These are phyloP conservation scores for Erpornis zantholeuca DNA, from an alignment of 2,113 vertebrate species.

Conservation along the genomic window DNA sequence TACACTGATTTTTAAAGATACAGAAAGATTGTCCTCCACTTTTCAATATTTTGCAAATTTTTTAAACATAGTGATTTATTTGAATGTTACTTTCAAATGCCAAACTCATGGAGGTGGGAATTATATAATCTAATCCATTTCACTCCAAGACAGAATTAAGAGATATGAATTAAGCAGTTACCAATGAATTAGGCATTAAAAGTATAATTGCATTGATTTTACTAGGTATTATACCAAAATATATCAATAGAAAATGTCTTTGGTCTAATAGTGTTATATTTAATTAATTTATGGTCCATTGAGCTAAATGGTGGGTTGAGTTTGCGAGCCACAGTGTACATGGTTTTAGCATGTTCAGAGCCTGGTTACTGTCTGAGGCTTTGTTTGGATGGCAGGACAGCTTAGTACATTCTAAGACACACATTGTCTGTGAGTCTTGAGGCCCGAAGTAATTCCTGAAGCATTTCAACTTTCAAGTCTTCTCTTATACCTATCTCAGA, in stretches of 20 bases:
- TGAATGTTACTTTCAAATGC: not conserved
- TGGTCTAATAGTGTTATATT: not conserved
- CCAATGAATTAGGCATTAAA: not conserved
- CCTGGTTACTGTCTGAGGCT: not conserved
- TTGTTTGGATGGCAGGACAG: not conserved
- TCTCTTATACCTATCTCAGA: not conserved
- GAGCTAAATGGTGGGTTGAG: not conserved
- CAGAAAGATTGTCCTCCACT: not conserved
- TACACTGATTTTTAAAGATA: not conserved
- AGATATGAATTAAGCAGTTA: not conserved
- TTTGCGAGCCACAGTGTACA: not conserved
- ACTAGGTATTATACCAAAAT: not conserved
- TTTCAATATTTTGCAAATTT: not conserved
- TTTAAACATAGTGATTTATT: not conserved
- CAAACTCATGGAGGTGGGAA: not conserved
- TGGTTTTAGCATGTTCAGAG: not conserved
- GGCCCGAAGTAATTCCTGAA: not conserved
- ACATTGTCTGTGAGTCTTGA: accelerated
- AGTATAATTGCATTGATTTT: constrained; percentile 4
- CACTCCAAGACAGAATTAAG: not conserved
- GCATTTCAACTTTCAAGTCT: not conserved
- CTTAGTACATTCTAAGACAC: not conserved
- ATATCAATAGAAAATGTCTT: not conserved
- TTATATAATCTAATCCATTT: not conserved
- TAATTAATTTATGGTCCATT: not conserved